Evolutionary conservation across 2,113 vertebrate genomes (phyloP).

Genomic region (Thymallus thymallus): DNA sequence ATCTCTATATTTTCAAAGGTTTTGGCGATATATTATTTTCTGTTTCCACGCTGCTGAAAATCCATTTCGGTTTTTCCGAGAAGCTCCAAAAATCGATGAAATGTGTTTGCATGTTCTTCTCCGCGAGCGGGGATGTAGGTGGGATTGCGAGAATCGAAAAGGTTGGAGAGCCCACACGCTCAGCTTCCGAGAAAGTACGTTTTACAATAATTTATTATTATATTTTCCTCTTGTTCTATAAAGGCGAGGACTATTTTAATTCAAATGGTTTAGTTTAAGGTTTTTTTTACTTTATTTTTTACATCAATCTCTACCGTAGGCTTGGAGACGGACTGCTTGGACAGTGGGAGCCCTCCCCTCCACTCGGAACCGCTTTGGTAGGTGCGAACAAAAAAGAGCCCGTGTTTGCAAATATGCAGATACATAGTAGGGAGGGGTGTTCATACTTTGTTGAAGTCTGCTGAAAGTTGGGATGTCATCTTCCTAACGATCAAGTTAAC

Average conservation of each 20-base stretch:
- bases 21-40: slow-evolving; percentile 25
- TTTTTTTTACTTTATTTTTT: slow-evolving; percentile 62
- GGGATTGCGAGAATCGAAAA: slow-evolving; percentile 79
- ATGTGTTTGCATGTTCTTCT: slow-evolving; percentile 85
- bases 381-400: slow-evolving; percentile 75
- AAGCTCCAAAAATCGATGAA: slow-evolving; percentile 86
- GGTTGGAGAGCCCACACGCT: slow-evolving; percentile 81
- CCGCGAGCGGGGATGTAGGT: slow-evolving; percentile 85
- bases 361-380: slow-evolving; percentile 76
- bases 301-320: slow-evolving; percentile 72
- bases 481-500: slow-evolving; percentile 72
- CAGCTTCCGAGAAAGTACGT: slow-evolving; percentile 78
- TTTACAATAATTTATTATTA: slow-evolving; percentile 63
- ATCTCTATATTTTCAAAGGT: slow-evolving; percentile 17
- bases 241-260: slow-evolving; percentile 58
- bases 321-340: slow-evolving; percentile 77
- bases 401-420: slow-evolving; percentile 80
- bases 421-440: slow-evolving; percentile 62
- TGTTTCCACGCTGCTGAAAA: slow-evolving; percentile 49
- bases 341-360: slow-evolving; percentile 79
- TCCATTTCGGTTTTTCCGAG: slow-evolving; percentile 90
- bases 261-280: slow-evolving; percentile 62
- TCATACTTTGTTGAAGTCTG: slow-evolving; percentile 80
- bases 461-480: slow-evolving; percentile 81
- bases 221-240: slow-evolving; percentile 53